Conservation (phyloP, 2,113 vertebrate genomes). For the Petrocephalus microphthalmus region DNA sequence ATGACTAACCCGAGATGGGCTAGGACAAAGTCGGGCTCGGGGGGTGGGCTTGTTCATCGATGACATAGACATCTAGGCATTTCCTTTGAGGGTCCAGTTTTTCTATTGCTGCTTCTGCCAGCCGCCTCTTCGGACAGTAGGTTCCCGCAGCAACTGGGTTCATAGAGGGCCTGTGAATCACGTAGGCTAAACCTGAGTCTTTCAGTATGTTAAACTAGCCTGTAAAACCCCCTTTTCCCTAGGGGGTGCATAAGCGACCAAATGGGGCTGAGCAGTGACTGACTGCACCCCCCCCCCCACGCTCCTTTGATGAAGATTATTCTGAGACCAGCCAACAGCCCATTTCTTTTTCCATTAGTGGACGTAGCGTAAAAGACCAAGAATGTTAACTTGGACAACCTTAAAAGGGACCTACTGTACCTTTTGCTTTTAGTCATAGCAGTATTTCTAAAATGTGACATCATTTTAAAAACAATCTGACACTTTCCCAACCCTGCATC, state of each 20-base stretch:
- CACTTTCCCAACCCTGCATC: neutral
- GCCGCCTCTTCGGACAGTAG: conserved; percentile 21
- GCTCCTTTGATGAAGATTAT: neutral
- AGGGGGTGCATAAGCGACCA: neutral
- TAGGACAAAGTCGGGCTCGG: neutral
- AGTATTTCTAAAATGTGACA: neutral
- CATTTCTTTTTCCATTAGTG: neutral
- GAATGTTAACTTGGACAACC: neutral
- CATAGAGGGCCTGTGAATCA: conserved; percentile 41
- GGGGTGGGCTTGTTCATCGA: conserved; percentile 6
- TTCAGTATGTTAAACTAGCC: neutral
- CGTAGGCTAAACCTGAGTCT: neutral
- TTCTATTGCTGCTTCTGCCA: conserved; percentile 37
- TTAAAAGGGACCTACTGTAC: neutral
- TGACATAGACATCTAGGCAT: conserved; percentile 31
- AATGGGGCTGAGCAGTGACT: neutral
- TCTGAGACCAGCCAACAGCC: neutral
- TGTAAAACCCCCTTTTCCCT: neutral
- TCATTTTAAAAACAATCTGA: neutral
- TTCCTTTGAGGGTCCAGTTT: conserved; percentile 33
- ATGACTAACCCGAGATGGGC: neutral
- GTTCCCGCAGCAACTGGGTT: conserved; percentile 25
- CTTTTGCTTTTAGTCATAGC: neutral
- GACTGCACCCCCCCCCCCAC: neutral
- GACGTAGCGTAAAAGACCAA: neutral